Percentiles rank a stretch among this genome's conserved stretches.
Evolutionary conservation across 2,888 invertebrate genomes (phyloP).

Genomic region (Andrena bucephala): DNA sequence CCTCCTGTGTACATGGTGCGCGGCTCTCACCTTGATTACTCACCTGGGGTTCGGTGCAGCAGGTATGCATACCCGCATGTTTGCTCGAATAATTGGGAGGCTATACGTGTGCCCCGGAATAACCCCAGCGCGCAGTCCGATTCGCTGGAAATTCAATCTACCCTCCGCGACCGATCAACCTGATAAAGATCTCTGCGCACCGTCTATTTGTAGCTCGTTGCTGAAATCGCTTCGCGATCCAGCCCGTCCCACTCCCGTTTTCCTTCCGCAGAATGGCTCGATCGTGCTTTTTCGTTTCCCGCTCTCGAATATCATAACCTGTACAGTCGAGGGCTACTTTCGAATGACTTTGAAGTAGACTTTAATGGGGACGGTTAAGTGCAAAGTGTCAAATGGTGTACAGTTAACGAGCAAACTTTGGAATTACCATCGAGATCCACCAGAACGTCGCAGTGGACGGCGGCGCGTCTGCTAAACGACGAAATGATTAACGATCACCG

Average conservation of each 20-base stretch:
- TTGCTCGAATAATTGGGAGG: slow-evolving; percentile 75
- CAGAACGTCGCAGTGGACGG: slow-evolving; percentile 25
- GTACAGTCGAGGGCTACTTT: no score
- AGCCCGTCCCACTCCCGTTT: slow-evolving; percentile 30
- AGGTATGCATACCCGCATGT: slow-evolving; percentile 75
- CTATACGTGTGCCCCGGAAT: slow-evolving; percentile 62
- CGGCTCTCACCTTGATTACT: slow-evolving; percentile 75
- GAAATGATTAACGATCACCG: slow-evolving; percentile 55
- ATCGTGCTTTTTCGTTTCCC: not conserved
- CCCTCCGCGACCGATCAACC: slow-evolving; percentile 62
- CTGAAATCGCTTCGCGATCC: slow-evolving; percentile 57
- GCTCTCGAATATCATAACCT: not conserved
- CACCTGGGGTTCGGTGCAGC: slow-evolving; percentile 72
- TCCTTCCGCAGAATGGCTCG: slow-evolving; percentile 2
- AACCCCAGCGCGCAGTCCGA: slow-evolving; percentile 53
- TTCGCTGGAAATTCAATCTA: slow-evolving; percentile 70
- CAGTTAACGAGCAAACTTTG: slow-evolving; percentile 47
- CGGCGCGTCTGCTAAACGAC: slow-evolving; percentile 45
- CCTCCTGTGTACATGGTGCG: slow-evolving; percentile 61
- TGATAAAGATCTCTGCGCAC: slow-evolving; percentile 66
- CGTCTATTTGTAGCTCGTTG: slow-evolving; percentile 57
- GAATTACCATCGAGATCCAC: slow-evolving; percentile 31
- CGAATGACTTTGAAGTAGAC: no score
- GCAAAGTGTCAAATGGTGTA: not conserved
- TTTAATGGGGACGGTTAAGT: no score